These are phyloP conservation scores for Daubentonia madagascariensis DNA, from an alignment of 2,113 vertebrate species.

Conservation along the genomic window DNA sequence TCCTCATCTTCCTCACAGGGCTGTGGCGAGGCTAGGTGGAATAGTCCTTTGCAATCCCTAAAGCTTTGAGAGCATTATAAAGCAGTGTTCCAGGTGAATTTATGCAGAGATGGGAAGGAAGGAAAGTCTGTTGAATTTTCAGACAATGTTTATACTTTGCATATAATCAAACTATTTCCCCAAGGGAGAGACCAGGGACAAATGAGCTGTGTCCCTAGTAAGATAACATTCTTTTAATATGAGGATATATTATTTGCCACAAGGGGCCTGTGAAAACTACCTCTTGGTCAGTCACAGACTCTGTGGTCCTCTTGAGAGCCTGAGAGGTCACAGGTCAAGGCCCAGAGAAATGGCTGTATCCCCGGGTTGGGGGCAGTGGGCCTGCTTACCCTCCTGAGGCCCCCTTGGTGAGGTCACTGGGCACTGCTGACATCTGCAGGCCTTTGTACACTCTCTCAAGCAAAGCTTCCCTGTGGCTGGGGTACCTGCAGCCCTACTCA, in stretches of 20 bases:
- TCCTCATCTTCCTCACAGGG: not conserved
- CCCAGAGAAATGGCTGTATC: not conserved
- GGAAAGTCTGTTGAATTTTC: not conserved
- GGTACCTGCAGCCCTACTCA: not conserved
- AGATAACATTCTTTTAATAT: not conserved
- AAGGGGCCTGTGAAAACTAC: not conserved
- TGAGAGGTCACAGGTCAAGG: not conserved
- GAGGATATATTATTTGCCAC: not conserved
- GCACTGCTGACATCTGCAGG: not conserved
- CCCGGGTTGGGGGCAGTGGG: not conserved
- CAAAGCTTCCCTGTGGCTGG: not conserved
- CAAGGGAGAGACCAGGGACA: not conserved
- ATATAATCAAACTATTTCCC: not conserved
- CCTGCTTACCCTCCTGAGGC: not conserved
- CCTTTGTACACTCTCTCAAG: not conserved
- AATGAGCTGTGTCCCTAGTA: not conserved
- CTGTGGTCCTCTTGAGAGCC: not conserved
- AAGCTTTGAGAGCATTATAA: not conserved
- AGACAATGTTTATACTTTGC: not conserved
- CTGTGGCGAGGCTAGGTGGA: not conserved
- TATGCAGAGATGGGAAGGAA: not conserved
- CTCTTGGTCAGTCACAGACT: not conserved
- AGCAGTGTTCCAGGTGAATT: not conserved
- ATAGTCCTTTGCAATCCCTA: not conserved
- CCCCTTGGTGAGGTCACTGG: not conserved